Conservation (phyloP, 2,113 vertebrate species). For the Cinclus cinclus region DNA sequence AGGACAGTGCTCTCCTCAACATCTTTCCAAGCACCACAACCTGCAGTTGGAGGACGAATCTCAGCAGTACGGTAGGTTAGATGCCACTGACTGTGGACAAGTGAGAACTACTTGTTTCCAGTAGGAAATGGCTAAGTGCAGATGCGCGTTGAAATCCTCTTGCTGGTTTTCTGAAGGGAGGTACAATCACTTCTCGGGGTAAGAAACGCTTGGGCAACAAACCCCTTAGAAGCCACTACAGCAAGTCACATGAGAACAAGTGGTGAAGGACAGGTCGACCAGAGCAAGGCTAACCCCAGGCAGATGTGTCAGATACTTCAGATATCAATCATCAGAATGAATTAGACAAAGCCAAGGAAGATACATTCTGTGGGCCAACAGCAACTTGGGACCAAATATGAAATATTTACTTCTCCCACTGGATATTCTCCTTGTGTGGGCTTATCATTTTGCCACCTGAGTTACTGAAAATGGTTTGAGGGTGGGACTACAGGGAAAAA, state of each 20-base stretch:
- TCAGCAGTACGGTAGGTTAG: not conserved
- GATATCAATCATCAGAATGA: not conserved
- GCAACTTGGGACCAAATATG: not conserved
- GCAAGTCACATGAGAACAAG: not conserved
- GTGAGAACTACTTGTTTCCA: not conserved
- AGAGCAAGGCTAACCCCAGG: not conserved
- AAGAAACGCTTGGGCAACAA: not conserved
- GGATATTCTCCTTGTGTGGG: not conserved
- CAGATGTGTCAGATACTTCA: not conserved
- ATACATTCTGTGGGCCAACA: not conserved
- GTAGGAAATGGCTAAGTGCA: not conserved
- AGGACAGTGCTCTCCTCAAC: not conserved
- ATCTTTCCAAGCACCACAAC: not conserved
- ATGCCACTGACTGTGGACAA: not conserved
- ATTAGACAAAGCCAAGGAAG: not conserved
- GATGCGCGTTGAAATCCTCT: not conserved
- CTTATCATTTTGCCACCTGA: not conserved
- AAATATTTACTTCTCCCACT: not conserved
- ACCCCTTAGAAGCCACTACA: not conserved
- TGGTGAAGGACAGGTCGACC: not conserved
- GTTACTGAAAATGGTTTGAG: not conserved
- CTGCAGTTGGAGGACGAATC: not conserved
- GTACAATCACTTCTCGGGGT: not conserved
- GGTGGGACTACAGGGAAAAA: not conserved
- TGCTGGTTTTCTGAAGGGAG: not conserved